Conservation (phyloP, 2,888 invertebrate species). For the Aelia acuminata region DNA sequence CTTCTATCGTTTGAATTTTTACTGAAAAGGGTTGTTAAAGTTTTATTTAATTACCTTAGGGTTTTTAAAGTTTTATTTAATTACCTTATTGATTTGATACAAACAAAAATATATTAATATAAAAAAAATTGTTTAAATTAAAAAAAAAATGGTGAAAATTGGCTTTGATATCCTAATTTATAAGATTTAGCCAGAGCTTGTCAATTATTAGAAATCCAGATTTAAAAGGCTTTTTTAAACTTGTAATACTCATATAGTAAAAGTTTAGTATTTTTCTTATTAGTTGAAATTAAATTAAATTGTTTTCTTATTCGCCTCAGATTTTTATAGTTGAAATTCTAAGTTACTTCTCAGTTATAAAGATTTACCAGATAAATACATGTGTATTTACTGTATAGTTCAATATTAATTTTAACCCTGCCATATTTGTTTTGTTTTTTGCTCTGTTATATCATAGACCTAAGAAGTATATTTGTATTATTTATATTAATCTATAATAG, state of each 20-base stretch:
- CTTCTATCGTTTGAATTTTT: not conserved
- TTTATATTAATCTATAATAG: not conserved
- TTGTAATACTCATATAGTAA: not conserved
- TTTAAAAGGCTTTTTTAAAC: not conserved
- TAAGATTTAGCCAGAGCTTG: not conserved
- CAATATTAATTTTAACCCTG: not conserved
- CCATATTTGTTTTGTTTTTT: not conserved
- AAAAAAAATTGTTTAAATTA: not conserved
- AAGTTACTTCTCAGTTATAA: not conserved
- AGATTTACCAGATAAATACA: not conserved
- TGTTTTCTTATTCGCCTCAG: not conserved
- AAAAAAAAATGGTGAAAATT: not conserved
- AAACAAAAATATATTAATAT: not conserved
- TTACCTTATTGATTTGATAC: not conserved
- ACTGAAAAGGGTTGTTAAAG: not conserved
- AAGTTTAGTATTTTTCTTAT: not conserved
- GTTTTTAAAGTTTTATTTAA: too few species aligned
- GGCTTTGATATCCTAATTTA: not conserved
- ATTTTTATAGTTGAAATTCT: too few species aligned
- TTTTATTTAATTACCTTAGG: too few species aligned
- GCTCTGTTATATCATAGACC: not conserved
- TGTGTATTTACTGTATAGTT: not conserved
- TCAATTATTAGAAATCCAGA: not conserved
- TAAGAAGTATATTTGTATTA: not conserved
- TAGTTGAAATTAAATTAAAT: not conserved